Evolutionary conservation across 2,888 invertebrate genomes (phyloP).

Genomic region (Lordiphosa andalusiaca): DNA sequence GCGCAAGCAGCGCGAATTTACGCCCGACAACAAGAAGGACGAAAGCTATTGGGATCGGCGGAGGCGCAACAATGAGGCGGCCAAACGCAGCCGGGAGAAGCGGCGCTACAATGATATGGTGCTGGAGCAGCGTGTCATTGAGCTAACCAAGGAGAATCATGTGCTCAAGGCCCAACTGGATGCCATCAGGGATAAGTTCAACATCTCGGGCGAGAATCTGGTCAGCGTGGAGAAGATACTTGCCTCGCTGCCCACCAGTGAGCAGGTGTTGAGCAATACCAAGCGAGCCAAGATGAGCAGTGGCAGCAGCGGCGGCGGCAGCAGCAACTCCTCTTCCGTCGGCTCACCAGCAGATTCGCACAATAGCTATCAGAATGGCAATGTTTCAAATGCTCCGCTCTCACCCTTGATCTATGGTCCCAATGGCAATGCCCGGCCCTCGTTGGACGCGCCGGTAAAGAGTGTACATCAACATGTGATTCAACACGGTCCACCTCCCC

Average conservation of each 20-base stretch:
- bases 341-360: constrained; percentile 32
- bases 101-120: constrained; percentile 98
- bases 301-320: constrained; percentile 50
- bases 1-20: constrained; percentile 97
- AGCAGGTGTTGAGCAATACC: constrained; percentile 91
- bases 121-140: constrained; percentile 94
- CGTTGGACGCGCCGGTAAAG: constrained; percentile 30
- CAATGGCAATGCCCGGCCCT: constrained; percentile 22
- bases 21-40: constrained; percentile 97
- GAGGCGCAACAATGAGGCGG: constrained; percentile 97
- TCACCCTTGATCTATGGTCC: constrained; percentile 55
- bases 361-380: constrained; percentile 40
- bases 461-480: constrained; percentile 44
- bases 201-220: constrained; percentile 91
- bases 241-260: constrained; percentile 90
- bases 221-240: constrained; percentile 94
- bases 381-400: constrained; percentile 35
- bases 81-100: constrained; percentile 97
- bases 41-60: constrained; percentile 98
- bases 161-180: constrained; percentile 95
- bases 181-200: constrained; percentile 95
- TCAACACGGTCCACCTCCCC: constrained; percentile 38
- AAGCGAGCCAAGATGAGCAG: constrained; percentile 83
- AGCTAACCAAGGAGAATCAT: constrained; percentile 97
- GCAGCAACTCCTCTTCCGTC: constrained; percentile 25